Percentiles rank a stretch among this genome's conserved stretches.
These are phyloP conservation scores for Ametastegia equiseti DNA, from an alignment of 2,888 invertebrate species.

Conservation along the genomic window DNA sequence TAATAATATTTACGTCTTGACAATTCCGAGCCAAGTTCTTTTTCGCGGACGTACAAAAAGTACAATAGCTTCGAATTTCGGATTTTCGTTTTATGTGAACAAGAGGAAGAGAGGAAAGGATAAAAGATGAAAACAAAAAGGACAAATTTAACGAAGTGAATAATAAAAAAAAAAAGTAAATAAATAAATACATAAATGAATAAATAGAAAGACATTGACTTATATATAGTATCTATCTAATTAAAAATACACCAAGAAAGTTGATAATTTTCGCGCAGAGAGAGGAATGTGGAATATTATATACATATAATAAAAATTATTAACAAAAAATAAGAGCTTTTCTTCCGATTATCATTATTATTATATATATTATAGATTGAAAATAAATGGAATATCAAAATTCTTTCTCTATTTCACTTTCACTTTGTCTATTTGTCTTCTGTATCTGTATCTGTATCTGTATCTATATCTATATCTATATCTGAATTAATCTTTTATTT, in stretches of 20 bases:
- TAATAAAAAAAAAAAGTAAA: no score
- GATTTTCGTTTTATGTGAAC: no score
- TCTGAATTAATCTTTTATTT: not conserved
- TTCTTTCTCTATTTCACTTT: not conserved
- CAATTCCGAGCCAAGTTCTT: not conserved
- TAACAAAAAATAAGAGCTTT: no score
- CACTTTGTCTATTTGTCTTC: not conserved
- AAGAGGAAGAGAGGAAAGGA: no score
- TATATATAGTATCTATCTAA: no score
- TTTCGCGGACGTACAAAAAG: no score
- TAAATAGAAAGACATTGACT: no score
- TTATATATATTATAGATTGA: not conserved
- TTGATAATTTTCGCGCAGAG: not conserved
- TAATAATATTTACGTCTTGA: not conserved
- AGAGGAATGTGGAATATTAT: not conserved
- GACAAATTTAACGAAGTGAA: no score
- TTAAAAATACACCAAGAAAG: not conserved
- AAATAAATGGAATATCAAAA: not conserved
- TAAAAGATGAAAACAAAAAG: no score
- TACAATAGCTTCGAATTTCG: no score
- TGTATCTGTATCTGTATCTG: not conserved
- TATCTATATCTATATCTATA: not conserved
- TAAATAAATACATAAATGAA: no score
- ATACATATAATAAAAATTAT: not conserved
- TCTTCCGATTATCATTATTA: not conserved